A percentile compares a stretch with the other conserved stretches of the same genome.
Conservation (phyloP, 2,888 invertebrate species). For the Drosophila vallismaia region DNA sequence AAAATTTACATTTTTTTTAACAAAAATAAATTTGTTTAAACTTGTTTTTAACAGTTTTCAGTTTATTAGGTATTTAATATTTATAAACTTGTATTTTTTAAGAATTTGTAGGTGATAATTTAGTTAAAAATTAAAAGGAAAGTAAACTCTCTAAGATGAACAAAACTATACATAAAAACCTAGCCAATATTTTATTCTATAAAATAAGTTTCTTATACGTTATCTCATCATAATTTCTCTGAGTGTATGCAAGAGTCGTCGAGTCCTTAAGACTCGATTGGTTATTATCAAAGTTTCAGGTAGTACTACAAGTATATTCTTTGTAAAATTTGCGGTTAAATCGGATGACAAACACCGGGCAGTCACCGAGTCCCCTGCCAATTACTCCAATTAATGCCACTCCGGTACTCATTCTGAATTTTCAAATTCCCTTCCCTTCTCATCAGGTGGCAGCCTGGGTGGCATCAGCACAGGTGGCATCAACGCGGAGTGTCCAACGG, state of each 20-base stretch:
- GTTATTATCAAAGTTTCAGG: constrained; percentile 36
- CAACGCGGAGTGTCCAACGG: constrained; percentile 87
- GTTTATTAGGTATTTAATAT: too few species aligned
- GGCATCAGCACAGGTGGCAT: constrained; percentile 55
- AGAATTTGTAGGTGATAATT: too few species aligned
- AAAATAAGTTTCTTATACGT: too few species aligned
- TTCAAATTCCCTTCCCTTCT: neutral
- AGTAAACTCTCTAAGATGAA: too few species aligned
- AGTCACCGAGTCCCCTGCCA: constrained; percentile 11
- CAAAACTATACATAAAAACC: too few species aligned
- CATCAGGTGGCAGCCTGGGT: constrained; percentile 72
- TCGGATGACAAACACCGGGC: constrained; percentile 35
- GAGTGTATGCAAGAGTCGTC: constrained; percentile 1
- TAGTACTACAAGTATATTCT: neutral
- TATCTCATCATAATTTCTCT: neutral
- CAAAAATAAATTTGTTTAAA: too few species aligned
- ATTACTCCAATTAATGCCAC: constrained; percentile 19
- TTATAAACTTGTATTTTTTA: too few species aligned
- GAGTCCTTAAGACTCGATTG: neutral
- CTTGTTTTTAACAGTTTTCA: too few species aligned
- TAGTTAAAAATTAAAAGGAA: too few species aligned
- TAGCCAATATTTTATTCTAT: too few species aligned
- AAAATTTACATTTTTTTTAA: too few species aligned
- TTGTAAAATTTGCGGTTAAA: constrained; percentile 38
- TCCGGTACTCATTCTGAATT: neutral